These are phyloP conservation scores for Amblyjoppa proteus DNA, from an alignment of 2,888 invertebrate species.

Conservation along the genomic window DNA sequence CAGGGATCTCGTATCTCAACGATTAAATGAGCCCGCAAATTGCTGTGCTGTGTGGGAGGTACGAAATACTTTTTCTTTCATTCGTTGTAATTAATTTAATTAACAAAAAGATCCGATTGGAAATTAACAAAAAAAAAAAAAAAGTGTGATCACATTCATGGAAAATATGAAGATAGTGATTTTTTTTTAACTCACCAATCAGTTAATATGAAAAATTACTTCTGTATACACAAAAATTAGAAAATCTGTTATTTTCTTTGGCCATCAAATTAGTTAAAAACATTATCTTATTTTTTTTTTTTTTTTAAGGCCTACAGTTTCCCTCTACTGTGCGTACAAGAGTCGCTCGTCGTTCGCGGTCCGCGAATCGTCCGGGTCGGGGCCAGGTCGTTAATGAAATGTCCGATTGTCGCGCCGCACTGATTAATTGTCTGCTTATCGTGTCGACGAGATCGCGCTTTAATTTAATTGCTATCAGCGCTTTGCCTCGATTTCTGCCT, in stretches of 20 bases:
- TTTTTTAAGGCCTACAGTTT: neutral
- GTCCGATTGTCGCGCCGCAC: constrained; percentile 79
- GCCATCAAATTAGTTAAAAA: neutral
- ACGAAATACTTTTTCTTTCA: neutral
- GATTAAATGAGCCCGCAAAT: constrained; percentile 52
- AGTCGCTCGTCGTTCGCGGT: constrained; percentile 59
- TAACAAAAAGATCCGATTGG: neutral
- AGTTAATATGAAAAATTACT: neutral
- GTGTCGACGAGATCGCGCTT: constrained; percentile 78
- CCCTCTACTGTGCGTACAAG: constrained; percentile 10
- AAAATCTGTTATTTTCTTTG: neutral
- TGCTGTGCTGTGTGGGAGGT: constrained; percentile 36
- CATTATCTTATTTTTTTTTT: neutral
- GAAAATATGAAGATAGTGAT: neutral
- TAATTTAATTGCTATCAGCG: constrained; percentile 82
- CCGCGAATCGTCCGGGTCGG: constrained; percentile 72
- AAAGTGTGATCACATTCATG: neutral
- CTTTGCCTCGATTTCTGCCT: constrained; percentile 60
- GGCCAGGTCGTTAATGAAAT: constrained; percentile 79
- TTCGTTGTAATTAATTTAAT: neutral
- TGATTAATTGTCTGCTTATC: constrained; percentile 82
- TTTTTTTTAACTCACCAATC: neutral
- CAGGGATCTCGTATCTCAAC: constrained; percentile 12
- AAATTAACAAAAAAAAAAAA: neutral
- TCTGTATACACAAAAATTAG: neutral